Evolutionary conservation across 2,113 vertebrate genomes (phyloP), one percentile per base, ranked within the genome.

Genomic region (Marmota monax): DNA sequence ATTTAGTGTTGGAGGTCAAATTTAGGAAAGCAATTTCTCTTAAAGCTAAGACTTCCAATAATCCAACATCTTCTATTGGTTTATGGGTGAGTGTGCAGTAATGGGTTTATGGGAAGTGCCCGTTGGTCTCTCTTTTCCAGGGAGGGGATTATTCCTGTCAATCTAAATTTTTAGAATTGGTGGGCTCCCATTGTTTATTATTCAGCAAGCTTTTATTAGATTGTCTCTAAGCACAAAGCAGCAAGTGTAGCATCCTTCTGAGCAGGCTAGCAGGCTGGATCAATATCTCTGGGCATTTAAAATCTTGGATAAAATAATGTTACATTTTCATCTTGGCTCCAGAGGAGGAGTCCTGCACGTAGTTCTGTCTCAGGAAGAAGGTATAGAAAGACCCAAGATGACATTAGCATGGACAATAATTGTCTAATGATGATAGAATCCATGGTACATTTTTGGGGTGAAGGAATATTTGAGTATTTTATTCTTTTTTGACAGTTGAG

Each of bases 1-100:
- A 99, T 99, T 99, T 99, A 99, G 99, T 99, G 98, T 98, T 98
- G 98, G 98, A 99, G 98, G 99, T 98, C 98, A 99, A 99, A 99
- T 99, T 99, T 99, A 99, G 98, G 97, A 98, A 98, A 98, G 98
- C 97, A 98, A 99, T 98, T 99, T 98, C 99, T 99, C 98, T 99
- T 99, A 99, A 99, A 99, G 99, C 99, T 98, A 98, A 98, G 97
- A 98, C 96, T 98, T 98, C 93, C 97, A 98, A 98, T 98, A 98
- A 98, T 97, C 98, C 98, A 96, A 95, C 95, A 61, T 98, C 94
- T 98, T 98, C 98, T 98, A 97, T 98, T 98, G 98, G 98, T 97
- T 98, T 98, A 98, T 98, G 98, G 98, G 97, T 98, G 98, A 98
- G 97, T 98, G 97, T 97, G 91, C 97, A 98, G 97, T 98, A 98